Base-by-base conservation (phyloP, 2,888 invertebrate species). In the Macrophya annulata region DNA sequence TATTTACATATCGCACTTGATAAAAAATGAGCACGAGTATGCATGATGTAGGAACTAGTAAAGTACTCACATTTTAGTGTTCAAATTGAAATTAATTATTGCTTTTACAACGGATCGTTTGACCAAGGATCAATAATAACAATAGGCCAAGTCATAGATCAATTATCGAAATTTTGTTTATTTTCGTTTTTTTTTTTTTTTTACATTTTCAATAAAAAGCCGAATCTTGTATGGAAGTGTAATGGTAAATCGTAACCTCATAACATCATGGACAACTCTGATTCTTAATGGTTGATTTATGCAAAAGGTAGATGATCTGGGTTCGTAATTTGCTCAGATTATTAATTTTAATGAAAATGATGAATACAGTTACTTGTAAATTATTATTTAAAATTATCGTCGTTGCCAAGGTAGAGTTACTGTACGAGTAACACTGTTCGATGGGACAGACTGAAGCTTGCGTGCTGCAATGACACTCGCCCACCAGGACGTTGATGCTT, bases 401-500 rank as follows among this genome's bases (percentile, higher is more conserved):
- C 12, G 68, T 74, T 45, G 37, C 43, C 43, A 74, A 10, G 45
- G 72, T 45, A 43, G 37, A 17, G 0, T 31, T 9, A 37, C 37
- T 0, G n/a, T 55, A 17, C 5, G 51, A 45, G 17, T 77, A 9
- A 55, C 77, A 37, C 15, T 77, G 48, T 55, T 62, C 17, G 40
- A 43, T 1, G 81, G 81, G 0, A 81, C 59, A 21, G 59, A 21
- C 43, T 81, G 81, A 15, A 95, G 91, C 86, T 94, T 93, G 21
- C 92, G 94, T 0, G 94, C 93, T 85, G 92, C 92, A 37, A 95
- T 93, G 12, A 96, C 93, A 76, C 95, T 92, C 88, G 94, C 95
- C 91, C 95, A 95, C 88, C 95, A 94, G 72, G 92, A 89, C 0
- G 95, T 95, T 0, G 97, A 97, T 62, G 94, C 94, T 91, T 97